Evolutionary conservation across 2,797 vertebrate species (phyloP).

Genomic region (Ceryle rudis): DNA sequence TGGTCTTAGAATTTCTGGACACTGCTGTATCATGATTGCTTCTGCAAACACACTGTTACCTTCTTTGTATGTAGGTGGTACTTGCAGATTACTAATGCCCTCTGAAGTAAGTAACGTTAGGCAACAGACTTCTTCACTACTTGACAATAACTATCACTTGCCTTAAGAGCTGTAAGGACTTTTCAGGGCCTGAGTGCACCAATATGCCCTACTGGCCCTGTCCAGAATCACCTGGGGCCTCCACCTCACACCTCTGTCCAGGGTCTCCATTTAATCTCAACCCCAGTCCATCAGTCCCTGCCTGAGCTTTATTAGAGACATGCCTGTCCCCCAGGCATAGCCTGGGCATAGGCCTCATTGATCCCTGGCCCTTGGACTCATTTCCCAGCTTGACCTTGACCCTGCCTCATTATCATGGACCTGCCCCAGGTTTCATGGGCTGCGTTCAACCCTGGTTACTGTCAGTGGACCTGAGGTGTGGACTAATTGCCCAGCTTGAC

Average conservation of each 20-base stretch:
- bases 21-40: background rate
- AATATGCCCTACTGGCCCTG: background rate
- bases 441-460: rapidly evolving
- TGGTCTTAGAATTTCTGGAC: background rate
- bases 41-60: background rate
- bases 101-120: background rate
- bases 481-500: background rate
- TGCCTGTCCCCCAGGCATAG: background rate
- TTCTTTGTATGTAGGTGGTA: background rate
- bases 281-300: background rate
- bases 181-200: background rate
- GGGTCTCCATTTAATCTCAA: background rate
- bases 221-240: background rate
- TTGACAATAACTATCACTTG: rapidly evolving
- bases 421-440: background rate
- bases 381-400: background rate
- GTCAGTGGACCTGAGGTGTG: background rate
- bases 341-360: rapidly evolving
- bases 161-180: background rate
- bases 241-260: background rate
- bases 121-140: background rate
- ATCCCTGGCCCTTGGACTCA: too few species aligned
- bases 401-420: too few species aligned
- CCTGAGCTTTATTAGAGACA: background rate
- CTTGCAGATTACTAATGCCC: background rate